Evolutionary conservation across 2,888 invertebrate genomes (phyloP), one percentile per base, ranked within the genome.

Genomic region (Urechis unicinctus): DNA sequence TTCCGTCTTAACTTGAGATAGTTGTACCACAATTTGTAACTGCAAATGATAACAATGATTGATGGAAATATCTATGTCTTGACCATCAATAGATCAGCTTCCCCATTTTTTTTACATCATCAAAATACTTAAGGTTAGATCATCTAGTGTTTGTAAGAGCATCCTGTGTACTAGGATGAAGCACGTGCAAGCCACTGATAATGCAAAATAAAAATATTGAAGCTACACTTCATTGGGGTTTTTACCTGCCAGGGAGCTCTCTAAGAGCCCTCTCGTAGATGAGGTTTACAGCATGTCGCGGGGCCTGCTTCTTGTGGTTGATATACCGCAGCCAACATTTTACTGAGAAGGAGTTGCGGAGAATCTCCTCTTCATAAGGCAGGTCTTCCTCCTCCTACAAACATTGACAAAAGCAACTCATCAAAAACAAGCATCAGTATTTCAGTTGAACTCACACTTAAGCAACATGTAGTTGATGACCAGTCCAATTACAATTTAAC

Each of bases 311-410:
- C 73, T 96, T 92, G 77, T 96, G 94, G 57, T 97, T 96, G 55
- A 98, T 91, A 73, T 97, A 98, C 22, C 98, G 85, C 53, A 95
- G 83, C 98, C 98, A 99, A 75, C 96, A 94, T 78, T 96, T 96
- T 0, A 99, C 91, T 1, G 95, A 95, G 79, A 88, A 96, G 0
- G 96, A 94, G 81, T 98, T 98, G 61, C 97, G 83, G 42, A 98
- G 82, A 68, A 98, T 95, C 80, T 99, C 98, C 79, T 98, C 98
- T 79, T 98, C 98, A 76, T 94, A 98, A 0, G 96, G 92, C 43
- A 98, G 81, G 80, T 98, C 98, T 73, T 95, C 94, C 77, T 95
- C 94, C 59, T 79, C 78, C 81, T 81, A 45, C 9, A 52, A 53
- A 21, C 30, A 50, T 21, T 50, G 13, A 48, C 13, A 36, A 36